phyloP scores from a whole-genome alignment of 2,797 vertebrate species.

The Smutsia gigantea region DNA sequence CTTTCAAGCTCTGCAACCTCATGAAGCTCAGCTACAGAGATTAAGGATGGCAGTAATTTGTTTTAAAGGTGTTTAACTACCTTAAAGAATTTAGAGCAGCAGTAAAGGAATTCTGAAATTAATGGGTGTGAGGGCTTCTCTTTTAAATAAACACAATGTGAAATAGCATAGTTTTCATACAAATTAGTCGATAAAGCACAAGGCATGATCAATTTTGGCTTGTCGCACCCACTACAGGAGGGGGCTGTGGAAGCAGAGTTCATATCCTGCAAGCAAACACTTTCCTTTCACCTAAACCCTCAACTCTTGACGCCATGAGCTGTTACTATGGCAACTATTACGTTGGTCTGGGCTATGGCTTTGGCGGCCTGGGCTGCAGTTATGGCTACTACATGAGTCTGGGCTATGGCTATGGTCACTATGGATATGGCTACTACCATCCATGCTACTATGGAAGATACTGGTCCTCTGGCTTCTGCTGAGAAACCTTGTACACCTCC shows the following conservation, averaged over 20 bases:
- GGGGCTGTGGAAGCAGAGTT: not conserved
- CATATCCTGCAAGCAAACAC: not conserved
- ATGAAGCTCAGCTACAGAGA: not conserved
- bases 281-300: not conserved
- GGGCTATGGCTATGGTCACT: not conserved
- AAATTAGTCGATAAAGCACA: not conserved
- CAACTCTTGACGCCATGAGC: not conserved
- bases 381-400: not conserved
- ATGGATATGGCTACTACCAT: not conserved
- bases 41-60: not conserved
- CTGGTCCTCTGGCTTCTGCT: not conserved
- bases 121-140: not conserved
- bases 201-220: not conserved
- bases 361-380: not conserved
- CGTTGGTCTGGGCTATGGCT: not conserved
- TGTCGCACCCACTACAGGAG: not conserved
- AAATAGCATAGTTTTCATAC: not conserved
- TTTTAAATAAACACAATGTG: not conserved
- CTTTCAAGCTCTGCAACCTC: not conserved
- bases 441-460: not conserved
- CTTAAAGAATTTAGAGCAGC: not conserved
- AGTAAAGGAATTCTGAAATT: not conserved
- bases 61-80: not conserved
- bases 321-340: constrained; percentile 29
- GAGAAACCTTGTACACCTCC: not conserved